Conservation (phyloP, 2,113 vertebrate species). For the Pelmatolapia mariae region DNA sequence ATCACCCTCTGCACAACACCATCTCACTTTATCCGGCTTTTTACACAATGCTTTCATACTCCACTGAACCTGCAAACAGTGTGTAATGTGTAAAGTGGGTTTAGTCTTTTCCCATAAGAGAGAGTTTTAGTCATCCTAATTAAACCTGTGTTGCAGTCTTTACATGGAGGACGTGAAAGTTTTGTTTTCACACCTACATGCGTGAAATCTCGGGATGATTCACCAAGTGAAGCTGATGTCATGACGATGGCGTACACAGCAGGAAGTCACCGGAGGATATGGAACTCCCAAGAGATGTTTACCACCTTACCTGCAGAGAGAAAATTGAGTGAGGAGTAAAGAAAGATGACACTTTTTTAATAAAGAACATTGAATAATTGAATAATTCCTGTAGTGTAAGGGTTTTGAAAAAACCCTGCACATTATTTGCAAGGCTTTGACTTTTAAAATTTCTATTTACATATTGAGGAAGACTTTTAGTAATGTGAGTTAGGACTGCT, state of each 20-base stretch:
- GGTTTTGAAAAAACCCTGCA: background rate
- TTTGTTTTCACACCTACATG: background rate
- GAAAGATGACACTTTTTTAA: background rate
- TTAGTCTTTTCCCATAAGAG: background rate
- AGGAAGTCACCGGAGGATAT: conserved; percentile 26
- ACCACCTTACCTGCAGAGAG: background rate
- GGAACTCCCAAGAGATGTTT: background rate
- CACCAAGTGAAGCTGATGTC: conserved; percentile 36
- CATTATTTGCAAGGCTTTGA: background rate
- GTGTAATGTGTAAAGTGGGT: background rate
- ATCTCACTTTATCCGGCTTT: background rate
- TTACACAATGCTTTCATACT: background rate
- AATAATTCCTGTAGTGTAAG: background rate
- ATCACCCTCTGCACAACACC: background rate
- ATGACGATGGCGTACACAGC: conserved; percentile 55
- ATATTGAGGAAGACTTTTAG: background rate
- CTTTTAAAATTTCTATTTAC: background rate
- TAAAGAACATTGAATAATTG: background rate
- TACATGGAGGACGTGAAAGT: background rate
- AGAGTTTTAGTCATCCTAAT: background rate
- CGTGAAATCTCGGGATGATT: background rate
- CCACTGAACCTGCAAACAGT: background rate
- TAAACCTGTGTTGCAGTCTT: background rate
- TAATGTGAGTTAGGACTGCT: background rate
- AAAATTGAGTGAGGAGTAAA: background rate